Base-by-base conservation (phyloP, 2,797 vertebrate genomes). In the Neosilurus mollespiculum region DNA sequence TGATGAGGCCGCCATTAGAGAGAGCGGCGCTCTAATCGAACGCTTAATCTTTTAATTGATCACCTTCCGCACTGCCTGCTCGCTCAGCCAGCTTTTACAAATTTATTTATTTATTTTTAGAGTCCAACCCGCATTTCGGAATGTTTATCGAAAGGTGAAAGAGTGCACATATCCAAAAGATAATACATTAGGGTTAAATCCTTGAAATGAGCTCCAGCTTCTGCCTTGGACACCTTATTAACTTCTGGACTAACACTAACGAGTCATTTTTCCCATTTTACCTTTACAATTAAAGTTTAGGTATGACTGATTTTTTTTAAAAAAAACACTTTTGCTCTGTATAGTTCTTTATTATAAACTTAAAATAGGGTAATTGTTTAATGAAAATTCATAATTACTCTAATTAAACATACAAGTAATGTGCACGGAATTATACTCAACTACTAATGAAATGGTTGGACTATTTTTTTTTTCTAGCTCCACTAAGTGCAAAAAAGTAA, bases 1-100 rank as follows among this genome's bases (percentile, higher is more conserved):
- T 99, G 98, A 99, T 98, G 96, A 96, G 93, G 93, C 93, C 92
- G 94, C 97, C 95, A 96, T 96, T 95, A 93, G 94, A 93, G 92
- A 94, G 93, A 94, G 71, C 81, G 71, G 59, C 70, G 81, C 81
- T 82, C 81, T 82, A 82, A 82, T 82, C 81, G 81, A 98, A 96
- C 95, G 92, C 96, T 98, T 99, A 98, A 99, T 98, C 96, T 97
- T 96, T 98, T 99, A 99, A 99, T 96, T 98, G 98, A 95, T 97
- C 96, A 95, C 96, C 96, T 97, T 96, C 95, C 93, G 91, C 93
- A 90, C 94, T 91, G 83, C 88, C 94, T 93, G 84, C 91, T 94
- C 14, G 59, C 92, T 91, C 90, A 88, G 75, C 59, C 82, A 86
- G 76, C 88, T 87, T 85, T 88, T 77, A 80, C 62, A 54, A 20